Conservation (phyloP, 1,140 invertebrate species). For the Artemia franciscana region DNA sequence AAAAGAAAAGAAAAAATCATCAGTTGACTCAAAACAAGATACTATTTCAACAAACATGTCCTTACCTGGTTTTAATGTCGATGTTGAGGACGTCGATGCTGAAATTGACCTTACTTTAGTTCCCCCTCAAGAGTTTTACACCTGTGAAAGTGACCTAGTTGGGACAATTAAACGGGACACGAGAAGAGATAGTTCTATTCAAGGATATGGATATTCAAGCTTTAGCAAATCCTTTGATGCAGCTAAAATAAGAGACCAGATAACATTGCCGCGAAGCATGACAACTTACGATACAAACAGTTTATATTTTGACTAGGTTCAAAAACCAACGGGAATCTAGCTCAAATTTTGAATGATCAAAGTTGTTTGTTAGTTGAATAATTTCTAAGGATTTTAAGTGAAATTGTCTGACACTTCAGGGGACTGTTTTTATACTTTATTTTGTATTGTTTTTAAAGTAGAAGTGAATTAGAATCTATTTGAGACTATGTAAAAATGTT, state of each 20-base stretch:
- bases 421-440: too few relatives aligned
- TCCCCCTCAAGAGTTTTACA: conserved; percentile 10
- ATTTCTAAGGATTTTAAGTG: too few relatives aligned
- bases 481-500: too few relatives aligned
- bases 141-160: background rate
- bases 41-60: conserved; percentile 41
- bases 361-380: too few relatives aligned
- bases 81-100: conserved; percentile 42
- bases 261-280: background rate
- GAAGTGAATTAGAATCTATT: too few relatives aligned
- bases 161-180: background rate
- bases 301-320: background rate
- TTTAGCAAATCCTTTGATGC: background rate
- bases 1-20: conserved; percentile 14
- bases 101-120: conserved; percentile 35
- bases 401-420: too few relatives aligned
- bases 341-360: too few relatives aligned
- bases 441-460: too few relatives aligned
- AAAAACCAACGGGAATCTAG: too few relatives aligned
- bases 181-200: background rate
- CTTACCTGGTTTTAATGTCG: conserved; percentile 25
- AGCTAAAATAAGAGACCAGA: background rate
- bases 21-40: conserved; percentile 21
- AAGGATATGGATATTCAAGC: background rate
- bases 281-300: background rate